phyloP scores from a whole-genome alignment of 2,113 vertebrate genomes.

The Sardina pilchardus region DNA sequence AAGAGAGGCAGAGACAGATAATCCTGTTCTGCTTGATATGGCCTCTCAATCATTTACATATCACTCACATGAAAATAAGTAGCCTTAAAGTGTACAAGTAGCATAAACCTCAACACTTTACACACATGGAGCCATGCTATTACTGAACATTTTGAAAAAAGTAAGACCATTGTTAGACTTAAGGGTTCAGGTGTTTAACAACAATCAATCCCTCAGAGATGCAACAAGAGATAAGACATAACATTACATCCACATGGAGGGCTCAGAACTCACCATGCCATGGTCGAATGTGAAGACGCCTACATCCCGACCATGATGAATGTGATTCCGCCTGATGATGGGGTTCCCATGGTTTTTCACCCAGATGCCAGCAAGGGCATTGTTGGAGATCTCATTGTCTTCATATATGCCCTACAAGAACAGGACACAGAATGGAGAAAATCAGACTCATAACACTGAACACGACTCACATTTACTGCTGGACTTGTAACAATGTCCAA shows the following conservation, averaged over 20 bases:
- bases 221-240: background rate
- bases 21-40: background rate
- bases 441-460: background rate
- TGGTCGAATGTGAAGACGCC: slow-evolving; percentile 99
- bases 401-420: slow-evolving; percentile 90
- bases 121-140: no score
- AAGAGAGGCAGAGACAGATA: background rate
- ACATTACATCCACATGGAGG: background rate
- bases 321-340: slow-evolving; percentile 98
- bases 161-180: no score
- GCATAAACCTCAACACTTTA: no score
- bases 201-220: background rate
- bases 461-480: background rate
- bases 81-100: no score
- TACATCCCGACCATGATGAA: slow-evolving; percentile 97
- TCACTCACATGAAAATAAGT: background rate
- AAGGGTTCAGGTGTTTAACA: background rate
- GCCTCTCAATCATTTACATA: background rate
- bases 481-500: background rate
- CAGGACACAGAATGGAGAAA: background rate
- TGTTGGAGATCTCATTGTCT: slow-evolving; percentile 99
- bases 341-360: slow-evolving; percentile 99
- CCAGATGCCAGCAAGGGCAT: slow-evolving; percentile 98
- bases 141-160: no score
- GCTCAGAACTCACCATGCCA: slow-evolving; percentile 84